phyloP scores from a whole-genome alignment of 2,113 vertebrate species.

The Vanacampus margaritifer region DNA sequence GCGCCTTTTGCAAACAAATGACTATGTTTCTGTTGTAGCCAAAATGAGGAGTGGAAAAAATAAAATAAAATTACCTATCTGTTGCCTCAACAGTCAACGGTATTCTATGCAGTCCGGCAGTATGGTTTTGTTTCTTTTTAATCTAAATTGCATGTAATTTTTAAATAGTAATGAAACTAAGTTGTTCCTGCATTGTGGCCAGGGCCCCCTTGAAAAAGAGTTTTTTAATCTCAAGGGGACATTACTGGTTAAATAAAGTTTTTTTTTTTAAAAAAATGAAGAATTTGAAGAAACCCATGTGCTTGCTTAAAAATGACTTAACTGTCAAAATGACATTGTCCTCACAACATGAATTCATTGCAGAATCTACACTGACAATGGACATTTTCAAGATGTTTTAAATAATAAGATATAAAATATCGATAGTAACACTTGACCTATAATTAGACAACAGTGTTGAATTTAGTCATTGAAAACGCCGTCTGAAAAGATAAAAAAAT shows the following conservation, averaged over 20 bases:
- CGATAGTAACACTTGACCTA: neutral
- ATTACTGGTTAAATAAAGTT: no score
- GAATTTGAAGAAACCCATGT: neutral
- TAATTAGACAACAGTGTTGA: neutral
- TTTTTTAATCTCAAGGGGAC: no score
- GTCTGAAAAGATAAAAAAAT: no score
- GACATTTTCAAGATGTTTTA: neutral
- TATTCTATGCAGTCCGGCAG: neutral
- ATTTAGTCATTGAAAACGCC: no score
- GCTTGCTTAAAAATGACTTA: neutral
- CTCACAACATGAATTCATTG: neutral
- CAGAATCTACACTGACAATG: neutral
- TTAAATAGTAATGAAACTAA: no score
- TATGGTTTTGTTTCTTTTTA: no score
- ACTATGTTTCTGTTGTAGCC: slow-evolving; percentile 1
- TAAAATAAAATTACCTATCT: no score
- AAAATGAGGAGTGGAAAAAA: neutral
- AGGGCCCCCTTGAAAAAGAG: no score
- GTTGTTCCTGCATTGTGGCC: no score
- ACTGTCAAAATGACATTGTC: neutral
- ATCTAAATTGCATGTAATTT: no score
- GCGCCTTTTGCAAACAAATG: slow-evolving; percentile 18
- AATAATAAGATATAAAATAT: neutral
- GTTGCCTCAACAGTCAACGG: neutral
- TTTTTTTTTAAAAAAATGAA: no score